phyloP scores from a whole-genome alignment of 2,113 vertebrate genomes.

The Onychostoma macrolepis region DNA sequence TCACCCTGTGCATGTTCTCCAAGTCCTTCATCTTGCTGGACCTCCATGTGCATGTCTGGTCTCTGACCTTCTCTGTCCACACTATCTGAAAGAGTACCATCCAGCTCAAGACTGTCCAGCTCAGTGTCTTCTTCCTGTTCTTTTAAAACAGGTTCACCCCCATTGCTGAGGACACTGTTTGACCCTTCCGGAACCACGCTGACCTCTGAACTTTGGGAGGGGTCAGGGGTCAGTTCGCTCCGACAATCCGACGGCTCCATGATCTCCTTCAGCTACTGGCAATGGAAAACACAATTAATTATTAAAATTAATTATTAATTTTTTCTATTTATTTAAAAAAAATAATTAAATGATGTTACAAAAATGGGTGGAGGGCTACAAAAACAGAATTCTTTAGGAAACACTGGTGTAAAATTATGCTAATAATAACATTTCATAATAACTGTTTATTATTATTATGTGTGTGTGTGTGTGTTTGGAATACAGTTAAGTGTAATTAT shows the following conservation, averaged over 20 bases:
- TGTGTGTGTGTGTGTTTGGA: no score
- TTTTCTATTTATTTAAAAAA: no score
- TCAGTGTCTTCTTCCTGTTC: conserved; percentile 46
- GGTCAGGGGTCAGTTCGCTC: conserved; percentile 44
- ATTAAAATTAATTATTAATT: no score
- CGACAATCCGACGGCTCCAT: conserved; percentile 63
- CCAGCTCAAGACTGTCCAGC: conserved; percentile 50
- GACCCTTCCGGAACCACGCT: conserved; percentile 46
- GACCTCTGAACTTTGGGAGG: conserved; percentile 53
- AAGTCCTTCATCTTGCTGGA: conserved; percentile 33
- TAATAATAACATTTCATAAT: not conserved
- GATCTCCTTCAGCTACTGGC: conserved; percentile 57
- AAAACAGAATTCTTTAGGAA: no score
- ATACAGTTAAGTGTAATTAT: no score
- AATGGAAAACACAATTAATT: conserved; percentile 58
- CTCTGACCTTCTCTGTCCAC: conserved; percentile 22
- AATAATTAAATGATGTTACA: no score
- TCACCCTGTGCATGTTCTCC: conserved; percentile 45
- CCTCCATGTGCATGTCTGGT: conserved; percentile 40
- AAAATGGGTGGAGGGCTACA: no score
- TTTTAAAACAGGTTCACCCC: conserved; percentile 22
- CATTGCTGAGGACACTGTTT: conserved; percentile 37
- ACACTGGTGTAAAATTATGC: no score
- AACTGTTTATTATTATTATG: no score
- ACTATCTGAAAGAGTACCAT: conserved; percentile 42